Conservation (phyloP, 2,888 invertebrate species). For the Caprella mutica region DNA sequence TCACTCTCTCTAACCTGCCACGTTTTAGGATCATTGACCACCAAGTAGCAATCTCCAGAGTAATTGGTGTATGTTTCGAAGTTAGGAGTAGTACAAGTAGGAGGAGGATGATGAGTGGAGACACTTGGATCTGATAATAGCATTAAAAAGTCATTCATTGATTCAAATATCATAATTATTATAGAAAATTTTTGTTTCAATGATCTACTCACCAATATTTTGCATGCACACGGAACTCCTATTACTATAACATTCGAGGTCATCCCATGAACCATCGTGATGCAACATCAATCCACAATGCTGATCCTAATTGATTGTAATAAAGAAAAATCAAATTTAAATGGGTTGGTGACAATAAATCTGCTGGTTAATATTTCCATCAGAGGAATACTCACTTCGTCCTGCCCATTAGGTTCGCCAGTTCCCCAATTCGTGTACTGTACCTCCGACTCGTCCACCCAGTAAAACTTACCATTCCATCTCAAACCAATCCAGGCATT, state of each 20-base stretch:
- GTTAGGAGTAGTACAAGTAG: conserved; percentile 6
- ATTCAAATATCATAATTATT: too few relatives aligned
- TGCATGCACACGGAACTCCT: background rate
- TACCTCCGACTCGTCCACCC: background rate
- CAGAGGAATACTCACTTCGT: background rate
- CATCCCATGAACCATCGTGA: background rate
- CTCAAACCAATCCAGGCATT: conserved; percentile 5
- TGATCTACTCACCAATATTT: background rate
- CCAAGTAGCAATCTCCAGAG: conserved; percentile 7
- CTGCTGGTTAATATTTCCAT: too few relatives aligned
- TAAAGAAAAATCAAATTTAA: too few relatives aligned
- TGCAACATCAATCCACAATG: too few relatives aligned
- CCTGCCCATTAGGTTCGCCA: background rate
- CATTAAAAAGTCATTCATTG: too few relatives aligned
- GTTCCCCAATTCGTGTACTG: conserved; percentile 2
- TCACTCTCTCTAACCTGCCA: too few relatives aligned
- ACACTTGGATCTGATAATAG: conserved; percentile 5
- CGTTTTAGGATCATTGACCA: background rate
- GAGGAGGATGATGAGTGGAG: background rate
- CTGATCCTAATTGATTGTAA: too few relatives aligned
- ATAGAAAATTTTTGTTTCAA: too few relatives aligned
- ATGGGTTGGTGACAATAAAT: too few relatives aligned
- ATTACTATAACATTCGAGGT: background rate
- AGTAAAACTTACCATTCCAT: too few relatives aligned
- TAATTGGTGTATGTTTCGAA: background rate